Base-by-base conservation (phyloP, 2,113 vertebrate species). In the Actenoides hombroni region DNA sequence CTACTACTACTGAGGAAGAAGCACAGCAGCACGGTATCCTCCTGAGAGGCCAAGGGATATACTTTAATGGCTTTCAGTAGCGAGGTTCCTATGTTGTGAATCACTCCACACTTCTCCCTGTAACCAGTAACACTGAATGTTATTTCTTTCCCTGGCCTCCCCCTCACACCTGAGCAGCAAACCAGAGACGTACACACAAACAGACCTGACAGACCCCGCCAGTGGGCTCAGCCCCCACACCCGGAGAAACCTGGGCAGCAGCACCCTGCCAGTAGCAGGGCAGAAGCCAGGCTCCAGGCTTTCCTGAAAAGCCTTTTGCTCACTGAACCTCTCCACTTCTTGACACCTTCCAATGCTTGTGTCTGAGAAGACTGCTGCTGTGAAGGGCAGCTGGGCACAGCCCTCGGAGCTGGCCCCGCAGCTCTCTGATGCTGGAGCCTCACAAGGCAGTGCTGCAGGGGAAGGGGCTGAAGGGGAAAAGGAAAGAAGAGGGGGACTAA, bases 191-290 rank as follows among this genome's bases (percentile, higher is more conserved):
- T 1, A 35, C 10, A 69, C 78, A 49, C n/a, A 4, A n/a, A 5
- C 0, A 1, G 3, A 16, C 21, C 20, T 2, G 5, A n/a, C 20
- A 20, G 60, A 49, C 37, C 28, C 21, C 0, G 0, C 14, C 6
- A 8, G 10, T 0, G 0, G 46, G 37, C 69, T 85, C 60, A 11
- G 37, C 65, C 80, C 39, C 2, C 14, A 10, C 21, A 1, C 53
- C 25, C 71, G 16, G 18, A 12, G 37, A 49, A 40, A 68, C 2
- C 11, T 10, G 31, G 28, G 4, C 42, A 59, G 85, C 60, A 33
- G 40, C 64, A 67, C 64, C 42, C 64, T 14, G 33, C 25, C 83
- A 44, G 69, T 5, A 2, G 0, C 1, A 0, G 33, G 61, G 57
- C 67, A 76, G 31, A 21, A 56, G 40, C 25, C 84, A 80, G 67